phyloP scores from a whole-genome alignment of 2,888 invertebrate genomes.

The Monoplex corrugatus region DNA sequence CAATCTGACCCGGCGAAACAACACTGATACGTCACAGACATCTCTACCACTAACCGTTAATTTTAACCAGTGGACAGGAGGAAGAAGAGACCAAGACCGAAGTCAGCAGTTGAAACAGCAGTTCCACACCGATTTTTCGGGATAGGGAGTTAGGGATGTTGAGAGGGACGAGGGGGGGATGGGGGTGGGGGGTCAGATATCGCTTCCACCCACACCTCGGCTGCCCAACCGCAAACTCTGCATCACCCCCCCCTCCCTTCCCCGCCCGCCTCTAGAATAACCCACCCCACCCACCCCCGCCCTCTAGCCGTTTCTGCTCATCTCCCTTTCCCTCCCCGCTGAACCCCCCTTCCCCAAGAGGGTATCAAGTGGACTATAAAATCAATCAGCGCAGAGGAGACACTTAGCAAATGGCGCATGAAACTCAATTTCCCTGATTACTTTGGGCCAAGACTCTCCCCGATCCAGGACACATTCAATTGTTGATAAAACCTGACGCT shows the following conservation, averaged over 20 bases:
- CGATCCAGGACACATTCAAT: conserved; percentile 16
- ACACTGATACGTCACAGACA: no score
- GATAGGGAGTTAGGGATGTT: no score
- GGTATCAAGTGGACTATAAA: conserved; percentile 33
- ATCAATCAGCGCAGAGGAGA: conserved; percentile 34
- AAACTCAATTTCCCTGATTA: conserved; percentile 49
- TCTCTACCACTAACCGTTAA: no score
- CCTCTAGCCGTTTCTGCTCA: no score
- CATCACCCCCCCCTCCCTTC: not conserved
- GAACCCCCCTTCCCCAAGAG: not conserved
- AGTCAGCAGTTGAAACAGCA: no score
- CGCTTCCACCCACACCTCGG: not conserved
- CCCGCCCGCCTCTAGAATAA: not conserved
- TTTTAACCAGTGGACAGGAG: no score
- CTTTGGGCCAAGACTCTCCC: not conserved
- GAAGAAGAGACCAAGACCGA: no score
- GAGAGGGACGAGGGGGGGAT: no score
- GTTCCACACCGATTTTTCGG: no score
- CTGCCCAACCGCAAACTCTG: not conserved
- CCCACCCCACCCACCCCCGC: not conserved
- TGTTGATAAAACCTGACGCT: conserved; percentile 43
- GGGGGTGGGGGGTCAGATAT: no score
- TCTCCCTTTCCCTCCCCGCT: not conserved
- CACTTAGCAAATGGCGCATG: conserved; percentile 50
- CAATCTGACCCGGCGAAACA: no score